These are phyloP conservation scores for Echinarachnius parma DNA, from an alignment of 53 echinoderm and acorn worm genomes.

Conservation along the genomic window DNA sequence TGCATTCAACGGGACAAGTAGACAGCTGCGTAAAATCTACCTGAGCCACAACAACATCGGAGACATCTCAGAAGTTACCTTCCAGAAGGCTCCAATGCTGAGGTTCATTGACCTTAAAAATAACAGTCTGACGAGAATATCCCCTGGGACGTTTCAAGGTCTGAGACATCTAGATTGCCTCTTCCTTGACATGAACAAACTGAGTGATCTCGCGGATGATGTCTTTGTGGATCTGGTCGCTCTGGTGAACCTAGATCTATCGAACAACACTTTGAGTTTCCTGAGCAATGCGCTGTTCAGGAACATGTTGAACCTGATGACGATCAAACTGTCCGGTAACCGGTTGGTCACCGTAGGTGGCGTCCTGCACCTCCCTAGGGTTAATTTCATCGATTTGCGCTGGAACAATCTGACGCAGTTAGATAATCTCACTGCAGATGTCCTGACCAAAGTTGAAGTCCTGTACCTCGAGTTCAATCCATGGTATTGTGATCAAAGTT, in stretches of 20 bases:
- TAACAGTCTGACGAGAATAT: background rate
- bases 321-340: constrained; percentile 17
- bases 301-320: background rate
- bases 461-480: constrained; percentile 37
- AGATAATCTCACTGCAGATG: background rate
- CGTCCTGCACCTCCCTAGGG: background rate
- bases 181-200: constrained; percentile 21
- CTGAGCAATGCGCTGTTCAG: background rate
- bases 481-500: constrained; percentile 19
- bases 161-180: constrained; percentile 1
- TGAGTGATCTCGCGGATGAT: background rate
- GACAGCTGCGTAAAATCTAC: background rate
- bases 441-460: background rate
- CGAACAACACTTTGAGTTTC: constrained; percentile 2
- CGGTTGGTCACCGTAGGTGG: background rate
- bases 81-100: constrained; percentile 16
- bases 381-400: background rate
- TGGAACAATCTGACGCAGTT: constrained; percentile 9
- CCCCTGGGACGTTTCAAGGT: background rate
- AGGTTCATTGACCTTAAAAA: constrained; percentile 15
- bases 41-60: constrained; percentile 2
- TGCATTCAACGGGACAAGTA: constrained; percentile 10
- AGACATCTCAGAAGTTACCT: background rate
- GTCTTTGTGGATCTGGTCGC: background rate
- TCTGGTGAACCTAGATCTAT: constrained; percentile 8